phyloP scores from a whole-genome alignment of 2,888 invertebrate genomes.

The Endotricha flammealis region DNA sequence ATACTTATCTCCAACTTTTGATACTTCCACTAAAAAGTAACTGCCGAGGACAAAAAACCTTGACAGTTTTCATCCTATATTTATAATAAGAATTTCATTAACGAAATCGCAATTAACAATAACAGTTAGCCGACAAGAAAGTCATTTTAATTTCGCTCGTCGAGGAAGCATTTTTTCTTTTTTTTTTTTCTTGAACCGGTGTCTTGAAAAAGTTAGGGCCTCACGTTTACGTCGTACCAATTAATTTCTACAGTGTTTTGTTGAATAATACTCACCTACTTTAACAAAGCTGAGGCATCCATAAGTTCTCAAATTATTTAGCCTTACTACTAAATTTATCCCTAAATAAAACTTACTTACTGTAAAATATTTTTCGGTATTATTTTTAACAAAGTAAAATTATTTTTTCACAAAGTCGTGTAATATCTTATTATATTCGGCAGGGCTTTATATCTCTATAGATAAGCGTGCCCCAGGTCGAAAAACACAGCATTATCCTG shows the following conservation, averaged over 20 bases:
- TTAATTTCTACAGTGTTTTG: not conserved
- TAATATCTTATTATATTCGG: too few relatives aligned
- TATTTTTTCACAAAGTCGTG: too few relatives aligned
- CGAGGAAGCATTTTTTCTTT: not conserved
- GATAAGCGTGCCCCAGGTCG: too few relatives aligned
- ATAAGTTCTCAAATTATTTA: too few relatives aligned
- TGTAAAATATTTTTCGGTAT: too few relatives aligned
- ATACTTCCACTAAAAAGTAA: too few relatives aligned
- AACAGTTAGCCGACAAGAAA: not conserved
- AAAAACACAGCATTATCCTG: conserved; percentile 4
- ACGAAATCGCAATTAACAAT: not conserved
- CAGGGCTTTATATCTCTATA: too few relatives aligned
- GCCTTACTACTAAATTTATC: too few relatives aligned
- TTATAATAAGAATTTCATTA: not conserved
- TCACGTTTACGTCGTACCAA: not conserved
- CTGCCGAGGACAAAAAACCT: too few relatives aligned
- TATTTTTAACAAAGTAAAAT: too few relatives aligned
- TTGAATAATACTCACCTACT: not conserved
- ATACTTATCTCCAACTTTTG: not conserved
- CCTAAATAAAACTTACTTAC: too few relatives aligned
- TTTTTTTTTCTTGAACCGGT: too few relatives aligned
- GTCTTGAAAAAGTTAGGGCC: not conserved
- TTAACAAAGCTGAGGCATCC: not conserved
- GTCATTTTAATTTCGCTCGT: not conserved
- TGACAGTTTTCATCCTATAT: not conserved